Conservation (phyloP, 2,113 vertebrate genomes). For the Dolichallabes microphthalmus region DNA sequence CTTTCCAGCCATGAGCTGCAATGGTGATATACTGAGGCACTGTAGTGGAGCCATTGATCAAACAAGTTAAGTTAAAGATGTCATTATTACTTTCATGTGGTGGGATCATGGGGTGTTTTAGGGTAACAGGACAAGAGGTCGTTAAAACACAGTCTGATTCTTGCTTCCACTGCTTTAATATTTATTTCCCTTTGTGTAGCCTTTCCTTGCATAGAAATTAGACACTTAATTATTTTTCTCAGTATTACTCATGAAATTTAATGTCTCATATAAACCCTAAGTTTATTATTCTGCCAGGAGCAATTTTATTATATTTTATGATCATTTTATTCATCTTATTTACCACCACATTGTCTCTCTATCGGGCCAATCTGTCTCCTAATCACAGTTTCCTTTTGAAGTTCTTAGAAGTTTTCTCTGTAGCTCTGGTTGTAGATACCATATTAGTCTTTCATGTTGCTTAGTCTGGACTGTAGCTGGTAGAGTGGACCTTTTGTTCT, state of each 20-base stretch:
- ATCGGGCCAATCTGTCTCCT: slow-evolving; percentile 43
- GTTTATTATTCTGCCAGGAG: slow-evolving; percentile 49
- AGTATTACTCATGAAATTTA: slow-evolving; percentile 37
- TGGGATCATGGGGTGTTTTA: background rate
- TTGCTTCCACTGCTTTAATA: slow-evolving; percentile 14
- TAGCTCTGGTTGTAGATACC: slow-evolving; percentile 37
- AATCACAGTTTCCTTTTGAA: slow-evolving; percentile 31
- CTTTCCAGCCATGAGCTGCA: too few species aligned
- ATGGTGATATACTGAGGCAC: too few species aligned
- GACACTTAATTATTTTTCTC: slow-evolving; percentile 22
- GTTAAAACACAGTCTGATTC: background rate
- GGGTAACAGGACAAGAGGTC: background rate
- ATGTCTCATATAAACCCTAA: slow-evolving; percentile 34
- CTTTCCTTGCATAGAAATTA: slow-evolving; percentile 18
- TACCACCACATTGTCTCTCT: slow-evolving; percentile 21
- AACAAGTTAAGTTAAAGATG: background rate
- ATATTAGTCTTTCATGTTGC: slow-evolving; percentile 35
- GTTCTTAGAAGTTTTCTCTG: slow-evolving; percentile 31
- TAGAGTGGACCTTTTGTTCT: slow-evolving; percentile 36
- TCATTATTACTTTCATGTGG: background rate
- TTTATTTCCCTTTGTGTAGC: slow-evolving; percentile 10
- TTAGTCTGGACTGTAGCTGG: slow-evolving; percentile 5
- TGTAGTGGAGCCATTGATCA: background rate
- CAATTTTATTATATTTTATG: slow-evolving; percentile 35
- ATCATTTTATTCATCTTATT: slow-evolving; percentile 28